These are phyloP conservation scores for Trissolcus basalis DNA, from an alignment of 1,140 invertebrate genomes.

Conservation along the genomic window DNA sequence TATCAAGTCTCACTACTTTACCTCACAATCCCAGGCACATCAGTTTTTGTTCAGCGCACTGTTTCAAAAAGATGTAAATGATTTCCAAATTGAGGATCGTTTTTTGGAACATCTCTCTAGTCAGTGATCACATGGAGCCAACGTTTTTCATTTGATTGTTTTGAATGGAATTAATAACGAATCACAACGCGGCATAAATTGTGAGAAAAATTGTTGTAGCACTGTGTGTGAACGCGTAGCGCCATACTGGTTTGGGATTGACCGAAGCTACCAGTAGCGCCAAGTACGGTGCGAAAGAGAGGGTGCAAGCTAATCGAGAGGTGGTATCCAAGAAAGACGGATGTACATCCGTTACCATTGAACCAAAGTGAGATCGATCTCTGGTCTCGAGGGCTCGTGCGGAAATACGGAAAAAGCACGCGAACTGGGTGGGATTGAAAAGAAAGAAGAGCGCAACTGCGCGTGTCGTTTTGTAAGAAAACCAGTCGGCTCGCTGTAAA, in stretches of 20 bases:
- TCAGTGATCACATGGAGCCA: neutral
- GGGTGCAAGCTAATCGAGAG: constrained; percentile 47
- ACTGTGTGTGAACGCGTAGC: constrained; percentile 66
- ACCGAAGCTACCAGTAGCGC: constrained; percentile 70
- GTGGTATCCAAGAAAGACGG: constrained; percentile 34
- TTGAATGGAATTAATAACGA: no score
- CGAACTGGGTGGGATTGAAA: constrained; percentile 5
- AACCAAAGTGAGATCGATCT: constrained; percentile 39
- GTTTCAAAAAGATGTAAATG: no score
- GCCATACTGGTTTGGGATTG: constrained; percentile 75
- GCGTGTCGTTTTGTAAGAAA: constrained; percentile 5
- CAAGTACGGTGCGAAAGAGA: constrained; percentile 56
- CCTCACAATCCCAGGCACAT: no score
- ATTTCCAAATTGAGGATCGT: no score
- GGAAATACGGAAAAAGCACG: constrained; percentile 31
- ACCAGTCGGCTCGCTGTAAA: neutral
- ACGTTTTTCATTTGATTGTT: no score
- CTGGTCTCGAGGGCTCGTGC: constrained; percentile 37
- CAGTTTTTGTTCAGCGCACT: no score
- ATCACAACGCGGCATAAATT: neutral
- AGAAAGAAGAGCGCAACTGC: constrained; percentile 1
- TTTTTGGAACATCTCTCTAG: no score
- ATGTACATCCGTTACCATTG: constrained; percentile 13
- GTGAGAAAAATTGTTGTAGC: neutral
- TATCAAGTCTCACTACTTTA: no score